Conservation (phyloP, 2,113 vertebrate genomes). For the Brachyistius frenatus region DNA sequence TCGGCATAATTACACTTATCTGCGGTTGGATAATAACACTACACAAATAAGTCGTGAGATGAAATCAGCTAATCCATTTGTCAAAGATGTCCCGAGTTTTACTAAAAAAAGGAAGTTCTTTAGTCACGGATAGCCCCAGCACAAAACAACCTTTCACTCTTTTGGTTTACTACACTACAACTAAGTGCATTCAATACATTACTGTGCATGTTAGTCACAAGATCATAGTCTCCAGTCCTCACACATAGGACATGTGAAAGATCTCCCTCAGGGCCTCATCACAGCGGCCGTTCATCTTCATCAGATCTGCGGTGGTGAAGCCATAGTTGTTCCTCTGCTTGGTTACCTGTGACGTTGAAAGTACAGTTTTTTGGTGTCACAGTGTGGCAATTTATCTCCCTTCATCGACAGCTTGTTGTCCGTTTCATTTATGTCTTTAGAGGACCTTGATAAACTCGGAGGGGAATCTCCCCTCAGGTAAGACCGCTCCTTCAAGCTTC, state of each 20-base stretch:
- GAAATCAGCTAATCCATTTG: neutral
- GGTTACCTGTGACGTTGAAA: constrained; percentile 83
- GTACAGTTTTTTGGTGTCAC: neutral
- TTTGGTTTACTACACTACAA: too few relatives aligned
- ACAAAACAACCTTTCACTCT: too few relatives aligned
- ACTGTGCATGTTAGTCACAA: constrained; percentile 7
- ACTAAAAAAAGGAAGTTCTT: too few relatives aligned
- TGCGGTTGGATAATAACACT: neutral
- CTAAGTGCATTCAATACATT: neutral
- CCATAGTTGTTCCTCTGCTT: constrained; percentile 92
- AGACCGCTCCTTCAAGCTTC: constrained; percentile 84
- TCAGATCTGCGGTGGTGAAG: constrained; percentile 93
- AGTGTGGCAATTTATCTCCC: neutral
- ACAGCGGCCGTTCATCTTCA: constrained; percentile 98
- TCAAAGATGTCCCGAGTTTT: neutral
- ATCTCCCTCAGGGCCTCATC: constrained; percentile 96
- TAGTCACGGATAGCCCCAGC: too few relatives aligned
- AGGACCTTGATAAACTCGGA: constrained; percentile 95
- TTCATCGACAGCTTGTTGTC: neutral
- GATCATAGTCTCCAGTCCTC: constrained; percentile 70
- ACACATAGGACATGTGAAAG: constrained; percentile 98
- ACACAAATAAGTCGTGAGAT: neutral
- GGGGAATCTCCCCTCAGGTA: constrained; percentile 88
- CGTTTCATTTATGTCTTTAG: neutral
- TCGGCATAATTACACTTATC: neutral